Base-by-base conservation (phyloP, 2,888 invertebrate species). In the Malthinus seriepunctatus region DNA sequence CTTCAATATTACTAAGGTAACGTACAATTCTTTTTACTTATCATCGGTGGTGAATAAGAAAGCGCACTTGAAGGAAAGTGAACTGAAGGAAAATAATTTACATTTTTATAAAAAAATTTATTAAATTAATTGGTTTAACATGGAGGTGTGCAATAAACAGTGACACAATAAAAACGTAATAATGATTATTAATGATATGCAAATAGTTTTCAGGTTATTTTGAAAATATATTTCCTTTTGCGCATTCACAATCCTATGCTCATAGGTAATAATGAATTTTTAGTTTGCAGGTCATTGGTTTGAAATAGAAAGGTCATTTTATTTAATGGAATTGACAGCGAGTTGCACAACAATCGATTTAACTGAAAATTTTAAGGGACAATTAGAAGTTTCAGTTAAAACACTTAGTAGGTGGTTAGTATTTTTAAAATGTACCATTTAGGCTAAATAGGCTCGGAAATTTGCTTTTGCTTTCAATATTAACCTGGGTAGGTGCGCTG, bases 241-340 rank as follows among this genome's bases (percentile, higher is more conserved):
- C 35, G 9, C 10, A n/a, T 9, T 7, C 4, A n/a, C 10, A 35
- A 35, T 46, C 32, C 39, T 14, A 39, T 37, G 11, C 14, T 12
- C 38, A 39, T 39, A 14, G 31, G 23, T 44, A 47, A 48, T 37
- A 56, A 56, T 7, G 34, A 46, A 54, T 64, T 76, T 80, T 49
- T 73, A 90, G 83, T 87, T 90, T 75, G 80, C 84, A 63, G 88
- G 88, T 56, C 82, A 81, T 34, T 90, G 90, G 90, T 89, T 83
- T 72, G 90, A 90, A 77, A 86, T 90, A 54, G 90, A 90, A 75
- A 81, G 89, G 42, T 88, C 89, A 0, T 90, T 90, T 78, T 89
- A 89, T 75, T 75, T 90, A 60, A 85, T 89, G 71, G 90, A 90
- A 79, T 79, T 90, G 39, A 81, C 87, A 1, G 83, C 87, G 8